These are phyloP conservation scores for Rhegmatorhina hoffmannsi DNA, from an alignment of 2,113 vertebrate species.

Conservation along the genomic window DNA sequence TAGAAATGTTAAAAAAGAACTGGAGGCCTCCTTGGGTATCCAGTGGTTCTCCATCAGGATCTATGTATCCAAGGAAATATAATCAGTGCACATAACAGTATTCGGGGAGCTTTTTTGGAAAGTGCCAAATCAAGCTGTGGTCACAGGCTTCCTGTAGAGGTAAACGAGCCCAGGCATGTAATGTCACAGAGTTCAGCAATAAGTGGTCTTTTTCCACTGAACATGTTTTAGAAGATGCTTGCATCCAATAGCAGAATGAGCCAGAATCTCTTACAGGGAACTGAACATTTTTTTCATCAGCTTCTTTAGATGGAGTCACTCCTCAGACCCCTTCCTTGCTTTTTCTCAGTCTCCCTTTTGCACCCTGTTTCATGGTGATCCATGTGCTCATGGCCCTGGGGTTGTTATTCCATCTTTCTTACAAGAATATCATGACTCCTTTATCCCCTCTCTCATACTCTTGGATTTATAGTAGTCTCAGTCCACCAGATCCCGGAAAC, in stretches of 20 bases:
- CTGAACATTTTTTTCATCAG: not conserved
- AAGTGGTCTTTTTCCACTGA: not conserved
- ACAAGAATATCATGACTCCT: not conserved
- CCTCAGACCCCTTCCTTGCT: not conserved
- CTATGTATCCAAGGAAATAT: not conserved
- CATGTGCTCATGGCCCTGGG: not conserved
- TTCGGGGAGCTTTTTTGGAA: not conserved
- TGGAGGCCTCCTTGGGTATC: not conserved
- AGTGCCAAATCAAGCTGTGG: not conserved
- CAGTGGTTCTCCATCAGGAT: not conserved
- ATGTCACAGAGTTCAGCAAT: not conserved
- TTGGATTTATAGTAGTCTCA: not conserved
- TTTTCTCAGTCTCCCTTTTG: not conserved
- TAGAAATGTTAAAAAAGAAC: not conserved
- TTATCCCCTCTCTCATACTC: not conserved
- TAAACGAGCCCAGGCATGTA: not conserved
- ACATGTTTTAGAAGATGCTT: not conserved
- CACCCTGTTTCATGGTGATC: not conserved
- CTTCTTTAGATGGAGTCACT: not conserved
- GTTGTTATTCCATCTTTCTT: not conserved
- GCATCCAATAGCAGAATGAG: not conserved
- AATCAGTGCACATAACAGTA: not conserved
- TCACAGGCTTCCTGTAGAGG: not conserved
- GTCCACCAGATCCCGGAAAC: not conserved
- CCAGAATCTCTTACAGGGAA: not conserved